These are phyloP conservation scores for Priapulus caudatus DNA, from an alignment of 2,888 invertebrate species.

Conservation along the genomic window DNA sequence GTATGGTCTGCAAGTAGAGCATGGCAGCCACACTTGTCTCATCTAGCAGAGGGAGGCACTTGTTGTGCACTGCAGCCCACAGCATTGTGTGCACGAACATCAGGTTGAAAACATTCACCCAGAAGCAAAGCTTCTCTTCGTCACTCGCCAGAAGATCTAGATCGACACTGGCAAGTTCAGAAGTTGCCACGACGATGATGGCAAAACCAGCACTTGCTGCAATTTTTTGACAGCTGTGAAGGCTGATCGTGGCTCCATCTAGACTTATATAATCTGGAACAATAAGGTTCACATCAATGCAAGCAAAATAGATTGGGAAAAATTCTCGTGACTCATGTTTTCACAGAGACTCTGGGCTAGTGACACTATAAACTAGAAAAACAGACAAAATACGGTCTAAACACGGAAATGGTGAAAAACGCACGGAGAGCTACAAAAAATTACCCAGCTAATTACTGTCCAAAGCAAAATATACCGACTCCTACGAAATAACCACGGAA, in stretches of 20 bases:
- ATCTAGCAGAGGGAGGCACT: not conserved
- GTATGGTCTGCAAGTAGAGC: not conserved
- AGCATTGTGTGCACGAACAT: conserved; percentile 29
- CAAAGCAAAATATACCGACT: too few relatives aligned
- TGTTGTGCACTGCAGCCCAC: not conserved
- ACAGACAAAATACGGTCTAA: too few relatives aligned
- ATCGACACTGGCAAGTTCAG: conserved; percentile 20
- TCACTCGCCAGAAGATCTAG: conserved; percentile 23
- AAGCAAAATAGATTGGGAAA: not conserved
- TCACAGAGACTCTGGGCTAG: too few relatives aligned
- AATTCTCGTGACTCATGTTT: too few relatives aligned
- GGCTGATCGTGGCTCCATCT: not conserved
- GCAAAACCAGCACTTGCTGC: conserved; percentile 3
- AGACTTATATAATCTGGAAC: not conserved
- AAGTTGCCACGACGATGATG: conserved; percentile 5
- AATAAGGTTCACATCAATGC: not conserved
- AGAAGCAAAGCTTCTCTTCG: conserved; percentile 31
- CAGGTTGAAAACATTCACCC: conserved; percentile 32
- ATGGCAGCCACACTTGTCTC: not conserved
- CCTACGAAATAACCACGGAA: too few relatives aligned
- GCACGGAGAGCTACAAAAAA: too few relatives aligned
- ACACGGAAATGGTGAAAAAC: too few relatives aligned
- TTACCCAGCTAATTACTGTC: too few relatives aligned
- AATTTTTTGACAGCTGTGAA: not conserved
- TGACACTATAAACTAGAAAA: too few relatives aligned